Evolutionary conservation across 2,113 vertebrate species (phyloP), one percentile per base, ranked within the genome.

Genomic region (Periophthalmodon schlosseri): DNA sequence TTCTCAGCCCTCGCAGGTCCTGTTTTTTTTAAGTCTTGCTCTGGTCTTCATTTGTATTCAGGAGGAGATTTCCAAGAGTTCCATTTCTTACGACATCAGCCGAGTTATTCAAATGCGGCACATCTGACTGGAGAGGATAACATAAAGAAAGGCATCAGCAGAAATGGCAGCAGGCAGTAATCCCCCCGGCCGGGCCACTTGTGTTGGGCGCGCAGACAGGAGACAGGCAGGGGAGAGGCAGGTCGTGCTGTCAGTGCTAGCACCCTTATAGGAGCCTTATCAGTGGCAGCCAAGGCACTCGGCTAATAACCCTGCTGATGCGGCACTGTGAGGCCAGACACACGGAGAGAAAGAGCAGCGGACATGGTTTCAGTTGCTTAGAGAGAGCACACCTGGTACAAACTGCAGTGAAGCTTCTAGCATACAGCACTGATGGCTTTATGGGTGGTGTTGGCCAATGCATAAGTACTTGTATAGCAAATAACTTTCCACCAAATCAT

Each of bases 161-260:
- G 87, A 93, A 93, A 93, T 87, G 91, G 90, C 88, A 91, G 93
- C 88, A 89, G 89, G 90, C 89, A 92, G 90, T 94, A 94, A 93
- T 93, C 90, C 92, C 89, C 85, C 78, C 70, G 90, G 86, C 90
- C 74, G 86, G 60, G 89, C 82, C 87, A 91, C 88, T 89, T 85
- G 89, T 87, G 91, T 86, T 86, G 84, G 90, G 86, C 85, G 77
- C 76, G 87, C 89, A 24, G 20, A 20, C 52, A 56, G 52, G 52
- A 54, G 52, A n/a, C 56, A 92, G 86, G 70, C 87, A 82, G 63
- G 16, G 52, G 61, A 82, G n/a, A 65, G 63, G 14, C 28, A 63
- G 60, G 60, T 28, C 6, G 28, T 33, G 84, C 89, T 89, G 93
- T 90, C 87, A 85, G 85, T 52, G 76, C 81, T 80, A 49, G 86